Conservation (phyloP, 2,113 vertebrate genomes). For the Oryzias celebensis region DNA sequence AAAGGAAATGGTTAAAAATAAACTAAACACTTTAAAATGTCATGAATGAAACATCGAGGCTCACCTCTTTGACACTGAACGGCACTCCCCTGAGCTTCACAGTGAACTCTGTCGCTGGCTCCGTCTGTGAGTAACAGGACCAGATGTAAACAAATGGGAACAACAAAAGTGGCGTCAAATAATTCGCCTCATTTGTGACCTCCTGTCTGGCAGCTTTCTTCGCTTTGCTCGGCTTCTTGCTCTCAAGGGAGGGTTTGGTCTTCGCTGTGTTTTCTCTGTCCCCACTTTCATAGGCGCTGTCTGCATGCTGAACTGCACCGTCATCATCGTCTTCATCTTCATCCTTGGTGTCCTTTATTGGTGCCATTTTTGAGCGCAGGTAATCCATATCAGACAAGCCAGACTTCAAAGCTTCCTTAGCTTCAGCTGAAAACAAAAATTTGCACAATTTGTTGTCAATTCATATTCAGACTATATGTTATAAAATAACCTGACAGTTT, state of each 20-base stretch:
- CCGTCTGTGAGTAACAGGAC: slow-evolving; percentile 49
- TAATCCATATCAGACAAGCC: slow-evolving; percentile 94
- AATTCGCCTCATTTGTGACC: slow-evolving; percentile 23
- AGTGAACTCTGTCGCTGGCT: slow-evolving; percentile 79
- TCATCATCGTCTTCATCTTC: slow-evolving; percentile 14
- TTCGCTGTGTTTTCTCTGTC: slow-evolving; percentile 39
- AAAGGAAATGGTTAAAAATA: not conserved
- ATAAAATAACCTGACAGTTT: not conserved
- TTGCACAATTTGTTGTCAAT: not conserved
- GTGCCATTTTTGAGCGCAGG: slow-evolving; percentile 88
- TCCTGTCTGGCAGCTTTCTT: slow-evolving; percentile 57
- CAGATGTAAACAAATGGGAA: not conserved
- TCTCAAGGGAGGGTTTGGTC: slow-evolving; percentile 15
- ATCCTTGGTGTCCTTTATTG: slow-evolving; percentile 40
- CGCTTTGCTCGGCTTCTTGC: slow-evolving; percentile 10
- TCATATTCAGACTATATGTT: not conserved
- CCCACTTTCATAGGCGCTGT: slow-evolving; percentile 19
- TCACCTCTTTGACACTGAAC: slow-evolving; percentile 86
- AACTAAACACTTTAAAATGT: not conserved
- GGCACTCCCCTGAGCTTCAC: slow-evolving; percentile 89
- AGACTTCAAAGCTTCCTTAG: slow-evolving; percentile 73
- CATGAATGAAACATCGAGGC: not conserved
- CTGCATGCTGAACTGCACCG: slow-evolving; percentile 29
- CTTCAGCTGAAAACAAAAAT: slow-evolving; percentile 47
- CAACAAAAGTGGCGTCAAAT: not conserved